Conservation (phyloP, 23 tunicate species). For the Diplosoma virens region DNA sequence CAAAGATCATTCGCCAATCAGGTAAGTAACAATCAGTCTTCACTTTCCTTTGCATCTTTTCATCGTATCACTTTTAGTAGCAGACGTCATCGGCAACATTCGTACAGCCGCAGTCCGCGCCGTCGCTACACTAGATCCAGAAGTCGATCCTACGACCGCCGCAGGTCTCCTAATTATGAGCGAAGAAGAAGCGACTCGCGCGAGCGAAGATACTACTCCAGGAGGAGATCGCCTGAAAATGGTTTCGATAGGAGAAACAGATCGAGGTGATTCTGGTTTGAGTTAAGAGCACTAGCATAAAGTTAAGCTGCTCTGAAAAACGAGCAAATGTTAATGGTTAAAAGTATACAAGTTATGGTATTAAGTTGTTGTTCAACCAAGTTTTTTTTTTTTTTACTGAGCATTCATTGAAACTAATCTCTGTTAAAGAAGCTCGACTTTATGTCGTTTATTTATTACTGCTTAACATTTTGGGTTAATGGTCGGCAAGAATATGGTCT, state of each 20-base stretch:
- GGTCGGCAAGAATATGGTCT: no score
- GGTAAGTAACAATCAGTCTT: slow-evolving; percentile 32
- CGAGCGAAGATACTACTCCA: not conserved
- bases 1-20: slow-evolving; percentile 43
- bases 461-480: no score
- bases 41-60: not conserved
- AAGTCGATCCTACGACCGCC: slow-evolving; percentile 61
- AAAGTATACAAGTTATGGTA: no score
- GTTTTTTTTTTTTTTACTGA: no score
- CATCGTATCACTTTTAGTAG: not conserved
- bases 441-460: no score
- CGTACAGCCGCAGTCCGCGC: slow-evolving; percentile 83
- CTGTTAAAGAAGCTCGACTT: no score
- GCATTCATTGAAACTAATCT: no score
- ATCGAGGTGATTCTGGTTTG: not conserved
- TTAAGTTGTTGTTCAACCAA: no score
- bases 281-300: not conserved
- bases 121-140: slow-evolving; percentile 68
- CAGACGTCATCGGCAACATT: slow-evolving; percentile 19
- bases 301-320: no score
- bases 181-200: slow-evolving; percentile 23
- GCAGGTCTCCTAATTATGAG: slow-evolving; percentile 43
- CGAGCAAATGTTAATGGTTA: no score
- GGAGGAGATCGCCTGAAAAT: not conserved
- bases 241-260: slow-evolving; percentile 4